A percentile compares a stretch with the other conserved stretches of the same genome.
Evolutionary conservation across 2,888 invertebrate species (phyloP).

Genomic region (Cacoxenus indagator): DNA sequence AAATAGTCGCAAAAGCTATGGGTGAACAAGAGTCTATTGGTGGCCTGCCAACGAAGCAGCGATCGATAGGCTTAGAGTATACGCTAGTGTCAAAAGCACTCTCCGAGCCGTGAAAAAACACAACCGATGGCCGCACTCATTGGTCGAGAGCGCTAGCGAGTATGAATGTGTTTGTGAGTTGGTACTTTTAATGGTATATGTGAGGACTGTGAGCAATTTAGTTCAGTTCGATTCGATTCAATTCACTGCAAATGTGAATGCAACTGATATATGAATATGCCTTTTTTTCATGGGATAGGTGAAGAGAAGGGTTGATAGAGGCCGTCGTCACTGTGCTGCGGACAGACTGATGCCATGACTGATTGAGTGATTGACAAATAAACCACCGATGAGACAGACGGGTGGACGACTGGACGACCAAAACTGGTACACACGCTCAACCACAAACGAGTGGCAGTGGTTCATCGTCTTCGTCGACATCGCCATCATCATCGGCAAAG

Average conservation of each 20-base stretch:
- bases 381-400: constrained; percentile 28
- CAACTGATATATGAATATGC: neutral
- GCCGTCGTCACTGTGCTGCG: constrained; percentile 31
- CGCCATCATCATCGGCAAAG: neutral
- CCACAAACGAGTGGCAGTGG: constrained; percentile 52
- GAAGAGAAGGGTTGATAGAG: constrained; percentile 35
- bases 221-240: neutral
- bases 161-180: neutral
- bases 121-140: neutral
- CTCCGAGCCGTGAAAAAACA: neutral
- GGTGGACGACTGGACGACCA: constrained; percentile 28
- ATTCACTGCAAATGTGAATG: neutral
- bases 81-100: neutral
- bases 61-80: constrained; percentile 14
- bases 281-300: neutral
- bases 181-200: neutral
- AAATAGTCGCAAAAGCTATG: neutral
- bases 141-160: constrained; percentile 6
- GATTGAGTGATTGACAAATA: constrained; percentile 19
- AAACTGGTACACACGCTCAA: constrained; percentile 48
- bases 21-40: neutral
- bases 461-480: constrained; percentile 18
- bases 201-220: neutral
- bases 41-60: constrained; percentile 8
- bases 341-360: constrained; percentile 2